These are phyloP conservation scores for Drosophila robusta DNA, from an alignment of 2,888 invertebrate species.

Conservation along the genomic window DNA sequence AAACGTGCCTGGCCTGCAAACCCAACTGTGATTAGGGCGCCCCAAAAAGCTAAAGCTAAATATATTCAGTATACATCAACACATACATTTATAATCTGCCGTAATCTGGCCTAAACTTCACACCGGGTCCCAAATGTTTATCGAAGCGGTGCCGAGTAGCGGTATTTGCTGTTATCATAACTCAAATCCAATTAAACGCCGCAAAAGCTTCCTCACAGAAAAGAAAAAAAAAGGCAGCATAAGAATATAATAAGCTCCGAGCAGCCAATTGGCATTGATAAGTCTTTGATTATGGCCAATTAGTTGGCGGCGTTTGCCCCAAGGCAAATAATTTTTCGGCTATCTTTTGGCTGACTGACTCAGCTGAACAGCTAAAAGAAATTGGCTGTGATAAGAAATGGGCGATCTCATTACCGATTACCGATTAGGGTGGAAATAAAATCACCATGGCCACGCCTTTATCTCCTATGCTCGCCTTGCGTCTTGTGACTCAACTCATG, in stretches of 20 bases:
- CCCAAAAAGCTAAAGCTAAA: constrained; percentile 6
- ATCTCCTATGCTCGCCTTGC: constrained; percentile 10
- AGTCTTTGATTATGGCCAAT: constrained; percentile 38
- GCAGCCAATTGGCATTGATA: constrained; percentile 42
- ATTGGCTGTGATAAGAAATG: constrained; percentile 16
- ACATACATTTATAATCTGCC: not conserved
- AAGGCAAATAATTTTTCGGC: constrained; percentile 21
- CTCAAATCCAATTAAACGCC: constrained; percentile 17
- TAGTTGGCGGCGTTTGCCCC: constrained; percentile 16
- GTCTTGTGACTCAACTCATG: constrained; percentile 34
- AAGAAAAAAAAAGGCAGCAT: constrained; percentile 2
- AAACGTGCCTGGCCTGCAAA: constrained; percentile 54
- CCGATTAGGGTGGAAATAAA: constrained; percentile 13
- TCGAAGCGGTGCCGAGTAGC: not conserved
- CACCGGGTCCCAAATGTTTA: not conserved
- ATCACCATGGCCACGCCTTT: not conserved
- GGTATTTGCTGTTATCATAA: constrained; percentile 15
- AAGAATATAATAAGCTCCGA: constrained; percentile 7
- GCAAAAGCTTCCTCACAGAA: not conserved
- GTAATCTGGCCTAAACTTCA: constrained; percentile 20
- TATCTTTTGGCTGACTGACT: constrained; percentile 27
- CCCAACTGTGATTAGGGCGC: constrained; percentile 43
- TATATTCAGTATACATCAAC: not conserved
- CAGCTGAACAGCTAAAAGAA: constrained; percentile 5
- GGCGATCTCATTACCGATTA: not conserved